Evolutionary conservation across 2,888 invertebrate genomes (phyloP).

Genomic region (Yponomeuta plumbellus): DNA sequence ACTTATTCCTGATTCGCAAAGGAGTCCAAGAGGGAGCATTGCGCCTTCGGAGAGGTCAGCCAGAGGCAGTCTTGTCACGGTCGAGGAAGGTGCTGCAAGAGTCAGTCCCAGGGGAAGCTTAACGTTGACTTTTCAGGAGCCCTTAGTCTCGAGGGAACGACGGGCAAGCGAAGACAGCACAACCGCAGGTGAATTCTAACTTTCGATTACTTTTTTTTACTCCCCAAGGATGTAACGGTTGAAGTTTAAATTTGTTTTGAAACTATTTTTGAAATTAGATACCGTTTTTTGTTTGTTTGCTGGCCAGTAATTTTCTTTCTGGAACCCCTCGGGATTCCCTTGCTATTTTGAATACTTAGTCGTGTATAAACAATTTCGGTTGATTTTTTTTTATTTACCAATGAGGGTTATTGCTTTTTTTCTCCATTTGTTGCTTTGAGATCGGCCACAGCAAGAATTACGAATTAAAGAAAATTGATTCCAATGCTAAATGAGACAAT

Average conservation of each 20-base stretch:
- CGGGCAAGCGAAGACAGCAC: constrained; percentile 78
- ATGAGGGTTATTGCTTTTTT: too few relatives aligned
- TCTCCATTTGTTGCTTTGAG: too few relatives aligned
- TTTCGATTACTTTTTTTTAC: background rate
- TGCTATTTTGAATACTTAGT: too few relatives aligned
- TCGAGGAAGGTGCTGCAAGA: constrained; percentile 52
- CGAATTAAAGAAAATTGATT: too few relatives aligned
- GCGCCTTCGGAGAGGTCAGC: constrained; percentile 71
- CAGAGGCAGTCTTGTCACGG: constrained; percentile 58
- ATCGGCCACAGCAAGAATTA: too few relatives aligned
- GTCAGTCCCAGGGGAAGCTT: constrained; percentile 77
- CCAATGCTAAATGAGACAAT: too few relatives aligned
- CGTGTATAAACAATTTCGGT: too few relatives aligned
- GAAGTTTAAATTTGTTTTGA: background rate
- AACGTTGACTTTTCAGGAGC: constrained; percentile 79
- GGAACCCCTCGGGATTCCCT: background rate
- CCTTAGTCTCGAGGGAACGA: constrained; percentile 70
- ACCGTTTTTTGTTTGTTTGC: background rate
- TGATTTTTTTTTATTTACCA: too few relatives aligned
- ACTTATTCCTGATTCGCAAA: constrained; percentile 73
- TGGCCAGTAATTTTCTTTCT: background rate
- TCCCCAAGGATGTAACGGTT: background rate
- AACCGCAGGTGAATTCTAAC: constrained; percentile 50
- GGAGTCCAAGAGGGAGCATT: constrained; percentile 79
- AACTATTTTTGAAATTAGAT: background rate